Percentiles rank a stretch among this genome's conserved stretches.
phyloP scores from a whole-genome alignment of 2,797 vertebrate genomes.

The Eospalax fontanierii region DNA sequence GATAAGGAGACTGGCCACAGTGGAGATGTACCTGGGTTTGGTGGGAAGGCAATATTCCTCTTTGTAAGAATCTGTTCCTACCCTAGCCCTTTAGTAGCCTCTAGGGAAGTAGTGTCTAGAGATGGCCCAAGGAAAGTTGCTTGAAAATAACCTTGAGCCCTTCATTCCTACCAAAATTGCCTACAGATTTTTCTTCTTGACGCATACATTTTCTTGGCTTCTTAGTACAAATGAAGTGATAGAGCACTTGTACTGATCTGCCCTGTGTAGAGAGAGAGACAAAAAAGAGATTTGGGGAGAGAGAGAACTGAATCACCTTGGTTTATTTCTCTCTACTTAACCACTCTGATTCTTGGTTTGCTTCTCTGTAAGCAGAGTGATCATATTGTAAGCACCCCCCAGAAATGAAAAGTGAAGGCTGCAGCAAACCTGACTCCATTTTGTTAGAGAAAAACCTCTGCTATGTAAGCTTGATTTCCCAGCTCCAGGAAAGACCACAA shows the following conservation, averaged over 20 bases:
- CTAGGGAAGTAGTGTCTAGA: neutral
- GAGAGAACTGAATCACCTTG: neutral
- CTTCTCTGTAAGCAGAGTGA: neutral
- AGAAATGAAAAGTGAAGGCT: too few relatives aligned
- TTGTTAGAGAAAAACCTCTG: too few relatives aligned
- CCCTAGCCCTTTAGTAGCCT: neutral
- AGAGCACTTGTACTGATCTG: neutral
- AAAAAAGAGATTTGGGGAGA: neutral
- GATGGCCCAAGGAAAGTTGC: neutral
- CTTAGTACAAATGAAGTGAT: neutral
- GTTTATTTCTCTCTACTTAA: neutral
- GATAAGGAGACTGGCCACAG: neutral
- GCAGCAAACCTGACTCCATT: too few relatives aligned
- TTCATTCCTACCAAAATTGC: neutral
- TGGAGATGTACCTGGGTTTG: conserved; percentile 2
- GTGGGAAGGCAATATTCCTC: neutral
- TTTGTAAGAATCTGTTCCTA: neutral
- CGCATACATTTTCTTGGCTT: neutral
- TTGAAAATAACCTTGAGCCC: neutral
- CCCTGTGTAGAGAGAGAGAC: neutral
- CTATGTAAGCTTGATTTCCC: too few relatives aligned
- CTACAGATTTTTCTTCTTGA: neutral
- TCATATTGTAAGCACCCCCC: too few relatives aligned
- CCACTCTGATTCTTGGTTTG: neutral
- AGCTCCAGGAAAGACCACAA: too few relatives aligned